Percentiles rank a stretch among this genome's conserved stretches.
phyloP scores from a whole-genome alignment of 2,888 invertebrate genomes.

The Pogonocherus hispidulus region DNA sequence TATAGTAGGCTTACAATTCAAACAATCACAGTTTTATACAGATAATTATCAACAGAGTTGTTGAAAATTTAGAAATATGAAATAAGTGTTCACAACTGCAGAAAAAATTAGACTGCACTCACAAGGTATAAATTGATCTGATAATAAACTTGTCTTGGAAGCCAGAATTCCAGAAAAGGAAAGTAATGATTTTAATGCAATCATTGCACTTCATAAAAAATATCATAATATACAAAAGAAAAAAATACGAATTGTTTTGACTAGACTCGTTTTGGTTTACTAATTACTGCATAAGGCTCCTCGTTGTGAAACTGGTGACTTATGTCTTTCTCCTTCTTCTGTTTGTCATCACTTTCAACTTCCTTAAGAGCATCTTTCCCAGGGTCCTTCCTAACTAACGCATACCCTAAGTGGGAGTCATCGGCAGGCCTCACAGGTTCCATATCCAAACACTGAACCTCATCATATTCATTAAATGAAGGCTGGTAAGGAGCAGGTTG shows the following conservation, averaged over 20 bases:
- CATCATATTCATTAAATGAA: conserved; percentile 82
- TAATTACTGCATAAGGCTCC: conserved; percentile 85
- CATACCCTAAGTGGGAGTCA: conserved; percentile 86
- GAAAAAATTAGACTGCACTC: no score
- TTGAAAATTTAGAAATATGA: no score
- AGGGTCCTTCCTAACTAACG: conserved; percentile 79
- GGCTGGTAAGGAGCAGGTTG: conserved; percentile 51
- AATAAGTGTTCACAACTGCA: no score
- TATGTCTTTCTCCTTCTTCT: conserved; percentile 65
- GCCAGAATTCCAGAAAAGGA: neutral
- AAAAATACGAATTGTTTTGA: conserved; percentile 45
- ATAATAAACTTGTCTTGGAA: neutral
- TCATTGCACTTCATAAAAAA: neutral
- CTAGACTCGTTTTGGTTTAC: conserved; percentile 88
- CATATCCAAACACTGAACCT: conserved; percentile 74
- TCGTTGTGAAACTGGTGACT: conserved; percentile 82
- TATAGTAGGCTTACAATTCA: no score
- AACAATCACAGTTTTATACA: no score
- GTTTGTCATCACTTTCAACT: conserved; percentile 41
- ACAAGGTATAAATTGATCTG: neutral
- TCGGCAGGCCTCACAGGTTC: conserved; percentile 82
- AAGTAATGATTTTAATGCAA: neutral
- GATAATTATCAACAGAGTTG: no score
- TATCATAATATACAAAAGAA: neutral
- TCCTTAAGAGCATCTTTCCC: conserved; percentile 65